Base-by-base conservation (phyloP, 2,888 invertebrate species). In the Onchidella celtica region DNA sequence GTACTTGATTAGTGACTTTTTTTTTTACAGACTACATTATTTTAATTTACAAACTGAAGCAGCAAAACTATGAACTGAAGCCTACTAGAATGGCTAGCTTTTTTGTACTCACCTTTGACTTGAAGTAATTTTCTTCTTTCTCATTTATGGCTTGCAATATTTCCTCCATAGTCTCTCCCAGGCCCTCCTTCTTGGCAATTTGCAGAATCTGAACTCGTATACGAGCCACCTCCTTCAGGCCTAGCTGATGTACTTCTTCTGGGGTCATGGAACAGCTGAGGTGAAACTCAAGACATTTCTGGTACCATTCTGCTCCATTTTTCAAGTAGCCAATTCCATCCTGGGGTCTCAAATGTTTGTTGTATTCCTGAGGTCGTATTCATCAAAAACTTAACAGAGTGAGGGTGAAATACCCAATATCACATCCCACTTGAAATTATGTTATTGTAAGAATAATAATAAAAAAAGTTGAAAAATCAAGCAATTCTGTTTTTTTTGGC, bases 221-320 rank as follows among this genome's bases (percentile, higher is more conserved):
- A 38, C 91, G 86, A 4, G 81, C 83, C 24, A 93, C 91, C 82
- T 93, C 92, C 21, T 86, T 72, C n/a, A 90, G 78, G 3, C 92
- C 92, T 65, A 89, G 84, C 4, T 89, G 81, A 79, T 93, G 92
- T n/a, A 93, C 90, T 79, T 92, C 88, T 69, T 88, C 83, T 0
- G 92, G 87, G 0, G 89, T 85, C 83, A 89, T 84, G 63, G n/a
- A 3, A 24, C 88, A 85, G 4, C 90, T 89, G 11, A 91, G 85
- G 85, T 92, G 91, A 81, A 87, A 91, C 27, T 89, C 85, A 40
- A 93, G 85, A 47, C 89, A 87, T 32, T 87, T 86, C 36, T 85
- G 85, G 83, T 92, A 92, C 82, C 86, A 88, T 0, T 85, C 87
- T 9, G 82, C 66, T 11, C 92, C 92, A 40, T 88, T 85, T 9